Conservation (phyloP, 1,140 invertebrate genomes). For the Pectinophora gossypiella region DNA sequence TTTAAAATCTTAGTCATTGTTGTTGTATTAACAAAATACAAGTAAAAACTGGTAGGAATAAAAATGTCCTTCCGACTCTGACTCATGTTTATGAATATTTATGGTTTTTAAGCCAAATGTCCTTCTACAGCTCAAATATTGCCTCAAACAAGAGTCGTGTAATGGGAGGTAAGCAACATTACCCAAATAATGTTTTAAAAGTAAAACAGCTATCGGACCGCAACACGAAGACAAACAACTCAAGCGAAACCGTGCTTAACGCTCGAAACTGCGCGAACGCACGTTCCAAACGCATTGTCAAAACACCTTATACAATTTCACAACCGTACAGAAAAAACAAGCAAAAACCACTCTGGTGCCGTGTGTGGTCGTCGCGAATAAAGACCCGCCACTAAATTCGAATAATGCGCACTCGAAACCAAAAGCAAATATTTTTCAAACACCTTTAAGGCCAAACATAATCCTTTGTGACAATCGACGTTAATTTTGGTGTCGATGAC, state of each 20-base stretch:
- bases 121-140: too few relatives aligned
- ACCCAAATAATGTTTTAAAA: slow-evolving; percentile 1
- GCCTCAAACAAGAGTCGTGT: neutral
- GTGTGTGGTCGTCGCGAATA: slow-evolving; percentile 66
- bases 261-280: slow-evolving; percentile 51
- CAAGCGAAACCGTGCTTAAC: slow-evolving; percentile 55
- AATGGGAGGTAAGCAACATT: neutral
- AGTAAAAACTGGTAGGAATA: too few relatives aligned
- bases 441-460: slow-evolving; percentile 42
- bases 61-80: too few relatives aligned
- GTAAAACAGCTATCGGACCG: neutral
- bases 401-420: slow-evolving; percentile 48
- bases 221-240: slow-evolving; percentile 39
- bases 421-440: slow-evolving; percentile 69
- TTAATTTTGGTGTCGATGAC: slow-evolving; percentile 65
- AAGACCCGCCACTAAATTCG: slow-evolving; percentile 41
- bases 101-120: too few relatives aligned
- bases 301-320: slow-evolving; percentile 69
- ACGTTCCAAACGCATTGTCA: slow-evolving; percentile 61
- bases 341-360: slow-evolving; percentile 13
- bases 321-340: slow-evolving; percentile 26
- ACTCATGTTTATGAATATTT: too few relatives aligned
- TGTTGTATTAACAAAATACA: too few relatives aligned
- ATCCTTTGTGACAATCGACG: slow-evolving; percentile 56
- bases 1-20: too few relatives aligned